Base-by-base conservation (phyloP, 2,888 invertebrate species). In the Drosophila gaucha region DNA sequence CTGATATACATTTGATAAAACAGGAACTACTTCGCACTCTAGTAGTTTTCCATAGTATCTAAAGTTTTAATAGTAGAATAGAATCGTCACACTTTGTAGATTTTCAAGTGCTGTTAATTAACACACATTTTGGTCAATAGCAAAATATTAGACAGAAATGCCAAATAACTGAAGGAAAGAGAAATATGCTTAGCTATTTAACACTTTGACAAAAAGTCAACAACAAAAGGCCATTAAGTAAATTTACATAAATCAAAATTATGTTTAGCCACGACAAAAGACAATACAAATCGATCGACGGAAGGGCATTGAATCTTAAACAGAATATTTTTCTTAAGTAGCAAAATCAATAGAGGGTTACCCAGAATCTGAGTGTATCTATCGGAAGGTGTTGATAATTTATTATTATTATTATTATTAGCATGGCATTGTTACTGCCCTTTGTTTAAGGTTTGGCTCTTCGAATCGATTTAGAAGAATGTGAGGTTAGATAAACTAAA, bases 351-450 rank as follows among this genome's bases (percentile, higher is more conserved):
- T 43, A 78, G 44, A 46, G 43, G 44, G 39, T 26, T 57, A 46
- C 16, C 35, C 20, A 57, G 50, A 65, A 66, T 44, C 41, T 14
- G 46, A 10, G 24, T 30, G 59, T 58, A 56, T 68, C 12, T 18
- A 47, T 31, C 46, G 46, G 52, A 67, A 80, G 87, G 77, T 86
- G 85, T 63, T 67, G 65, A 82, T 84, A 82, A 84, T 74, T 82
- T 82, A 82, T 86, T 84, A 77, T 77, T 82, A 82, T 86, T 84
- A 77, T 77, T 71, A 69, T 83, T 76, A 84, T 82, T 80, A 84
- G 67, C 84, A 57, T 57, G 52, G 62, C 75, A 78, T 82, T 80
- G 75, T 72, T 65, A 39, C 31, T 24, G 39, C n/a, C 51, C 51
- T 65, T 79, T 82, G 79, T 75, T n/a, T n/a, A n/a, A n/a, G n/a